Evolutionary conservation across 1,140 invertebrate genomes (phyloP), one percentile per base, ranked within the genome.

Genomic region (Saccostrea cuccullata): DNA sequence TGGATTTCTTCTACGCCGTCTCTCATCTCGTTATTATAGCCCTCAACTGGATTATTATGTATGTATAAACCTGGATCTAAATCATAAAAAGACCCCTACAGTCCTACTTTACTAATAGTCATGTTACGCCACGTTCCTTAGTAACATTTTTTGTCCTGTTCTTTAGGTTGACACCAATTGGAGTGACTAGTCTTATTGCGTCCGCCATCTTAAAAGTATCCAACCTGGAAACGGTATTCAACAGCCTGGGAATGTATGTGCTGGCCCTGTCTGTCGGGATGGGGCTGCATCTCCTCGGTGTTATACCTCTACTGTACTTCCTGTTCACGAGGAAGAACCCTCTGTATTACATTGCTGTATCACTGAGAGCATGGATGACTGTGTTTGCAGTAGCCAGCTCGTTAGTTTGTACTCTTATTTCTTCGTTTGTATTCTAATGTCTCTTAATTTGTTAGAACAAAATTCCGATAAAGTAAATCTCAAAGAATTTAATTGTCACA

Each of bases 131-230:
- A 47, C 15, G 17, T n/a, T 20, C 6, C 58, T 0, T 20, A n/a
- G 15, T 64, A 20, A 64, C 17, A 6, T 20, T 64, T 13, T 64
- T 17, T 82, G 11, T 82, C 26, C 30, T 88, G 23, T 77, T 55
- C 30, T 55, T 36, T 92, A 97, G 97, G 96, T 96, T 98, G 89
- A 98, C 98, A 2, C 98, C 98, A 1, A 92, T 99, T 23, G 98
- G 98, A 64, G 97, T 99, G 88, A 97, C 97, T 90, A 98, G 97
- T 86, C 96, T 99, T 30, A 98, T 99, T 90, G 97, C 97, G 85
- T 97, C 97, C 15, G 98, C 98, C 95, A 97, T 99, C 90, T 95
- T 98, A 1, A 96, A 96, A 73, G 97, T 98, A 23, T 95, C 96
- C 56, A 96, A 99, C 95, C 95, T 99, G 82, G 96, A 95, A 17